Conservation (phyloP, 2,797 vertebrate species). For the Myotis myotis region DNA sequence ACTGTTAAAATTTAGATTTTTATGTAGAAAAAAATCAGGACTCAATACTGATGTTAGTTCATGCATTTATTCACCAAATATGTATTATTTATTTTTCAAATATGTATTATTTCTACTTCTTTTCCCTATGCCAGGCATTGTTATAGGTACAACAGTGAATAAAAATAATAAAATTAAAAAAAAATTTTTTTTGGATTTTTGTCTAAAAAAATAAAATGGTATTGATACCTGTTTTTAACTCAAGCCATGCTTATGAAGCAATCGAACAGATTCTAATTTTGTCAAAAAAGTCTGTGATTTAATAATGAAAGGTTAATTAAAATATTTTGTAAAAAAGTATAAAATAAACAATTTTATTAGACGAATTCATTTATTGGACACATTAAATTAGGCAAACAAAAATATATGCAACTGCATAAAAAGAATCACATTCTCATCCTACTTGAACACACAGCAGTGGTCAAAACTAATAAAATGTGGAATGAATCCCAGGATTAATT, state of each 20-base stretch:
- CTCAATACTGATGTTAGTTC: not conserved
- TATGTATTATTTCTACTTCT: not conserved
- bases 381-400: conserved; percentile 77
- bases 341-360: conserved; percentile 77
- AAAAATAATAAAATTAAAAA: not conserved
- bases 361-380: conserved; percentile 80
- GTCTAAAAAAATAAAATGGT: not conserved
- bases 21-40: not conserved
- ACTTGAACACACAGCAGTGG: conserved; percentile 75
- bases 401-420: conserved; percentile 75
- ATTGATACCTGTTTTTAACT: not conserved
- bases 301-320: conserved; percentile 52
- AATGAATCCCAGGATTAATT: conserved; percentile 87
- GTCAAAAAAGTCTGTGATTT: conserved; percentile 48
- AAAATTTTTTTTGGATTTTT: not conserved
- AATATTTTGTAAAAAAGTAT: conserved; percentile 60
- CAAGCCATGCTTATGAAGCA: not conserved
- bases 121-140: not conserved
- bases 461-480: conserved; percentile 83
- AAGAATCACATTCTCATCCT: conserved; percentile 75
- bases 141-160: not conserved
- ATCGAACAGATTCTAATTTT: conserved; percentile 28
- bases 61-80: not conserved
- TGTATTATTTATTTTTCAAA: not conserved
- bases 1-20: not conserved